Conservation (phyloP, 2,113 vertebrate species). For the Poicephalus gulielmi region DNA sequence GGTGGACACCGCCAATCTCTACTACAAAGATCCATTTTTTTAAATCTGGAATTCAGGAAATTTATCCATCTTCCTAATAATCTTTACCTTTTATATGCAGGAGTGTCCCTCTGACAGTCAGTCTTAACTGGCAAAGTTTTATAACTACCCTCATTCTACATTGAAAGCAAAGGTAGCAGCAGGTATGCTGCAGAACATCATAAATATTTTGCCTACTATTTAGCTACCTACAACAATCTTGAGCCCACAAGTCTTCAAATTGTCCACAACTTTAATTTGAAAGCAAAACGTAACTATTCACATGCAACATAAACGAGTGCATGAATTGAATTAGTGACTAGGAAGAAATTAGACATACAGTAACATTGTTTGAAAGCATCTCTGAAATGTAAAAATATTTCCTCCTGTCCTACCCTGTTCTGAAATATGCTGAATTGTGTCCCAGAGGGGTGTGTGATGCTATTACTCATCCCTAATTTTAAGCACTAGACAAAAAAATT, state of each 20-base stretch:
- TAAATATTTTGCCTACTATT: background rate
- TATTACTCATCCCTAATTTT: constrained; percentile 40
- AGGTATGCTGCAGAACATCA: background rate
- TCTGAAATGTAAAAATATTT: background rate
- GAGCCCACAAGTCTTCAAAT: background rate
- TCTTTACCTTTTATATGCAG: background rate
- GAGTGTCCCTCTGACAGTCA: background rate
- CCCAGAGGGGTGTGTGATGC: background rate
- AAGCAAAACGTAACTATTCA: background rate
- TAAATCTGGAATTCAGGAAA: background rate
- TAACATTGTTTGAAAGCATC: background rate
- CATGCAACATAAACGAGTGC: background rate
- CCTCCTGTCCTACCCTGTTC: background rate
- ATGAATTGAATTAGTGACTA: background rate
- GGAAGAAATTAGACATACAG: background rate
- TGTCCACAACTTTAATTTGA: background rate
- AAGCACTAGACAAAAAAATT: constrained; percentile 14
- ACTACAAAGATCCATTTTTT: background rate
- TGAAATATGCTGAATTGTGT: background rate
- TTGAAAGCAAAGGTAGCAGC: background rate
- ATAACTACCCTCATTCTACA: background rate
- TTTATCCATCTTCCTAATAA: background rate
- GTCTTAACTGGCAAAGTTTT: background rate
- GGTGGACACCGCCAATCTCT: background rate
- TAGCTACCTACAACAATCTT: background rate